These are phyloP conservation scores for Apus apus DNA, from an alignment of 2,113 vertebrate genomes.

Conservation along the genomic window DNA sequence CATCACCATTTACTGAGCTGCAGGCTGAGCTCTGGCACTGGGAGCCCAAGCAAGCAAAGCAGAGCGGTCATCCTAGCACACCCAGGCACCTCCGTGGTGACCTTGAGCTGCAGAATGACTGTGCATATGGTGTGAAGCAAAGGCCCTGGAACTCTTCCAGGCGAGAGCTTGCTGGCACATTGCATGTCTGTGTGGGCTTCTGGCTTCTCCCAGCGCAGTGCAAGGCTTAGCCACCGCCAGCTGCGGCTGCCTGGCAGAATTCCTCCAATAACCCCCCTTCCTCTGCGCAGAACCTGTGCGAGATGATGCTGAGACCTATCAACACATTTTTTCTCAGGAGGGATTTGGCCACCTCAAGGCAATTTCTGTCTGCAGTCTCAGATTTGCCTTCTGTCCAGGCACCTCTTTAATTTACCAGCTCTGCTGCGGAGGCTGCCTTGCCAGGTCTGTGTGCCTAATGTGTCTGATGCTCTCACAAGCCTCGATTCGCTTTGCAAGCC, in stretches of 20 bases:
- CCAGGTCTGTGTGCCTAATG: not conserved
- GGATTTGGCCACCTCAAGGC: constrained; percentile 36
- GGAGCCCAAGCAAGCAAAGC: not conserved
- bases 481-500: not conserved
- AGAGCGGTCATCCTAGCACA: not conserved
- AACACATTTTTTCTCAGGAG: constrained; percentile 43
- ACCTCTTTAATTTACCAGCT: not conserved
- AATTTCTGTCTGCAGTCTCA: constrained; percentile 7
- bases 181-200: not conserved
- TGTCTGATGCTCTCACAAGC: not conserved
- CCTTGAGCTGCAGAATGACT: constrained; percentile 33
- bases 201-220: not conserved
- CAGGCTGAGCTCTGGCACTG: not conserved
- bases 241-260: constrained; percentile 60
- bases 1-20: not conserved
- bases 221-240: constrained; percentile 14
- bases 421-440: not conserved
- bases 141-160: constrained; percentile 39
- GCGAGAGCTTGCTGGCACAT: not conserved
- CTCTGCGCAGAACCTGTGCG: not conserved
- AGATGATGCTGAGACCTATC: constrained; percentile 29
- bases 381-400: constrained; percentile 10
- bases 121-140: not conserved
- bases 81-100: not conserved
- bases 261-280: not conserved